Evolutionary conservation across 2,888 invertebrate species (phyloP), one percentile per base, ranked within the genome.

Genomic region (Alloplasta piceator): DNA sequence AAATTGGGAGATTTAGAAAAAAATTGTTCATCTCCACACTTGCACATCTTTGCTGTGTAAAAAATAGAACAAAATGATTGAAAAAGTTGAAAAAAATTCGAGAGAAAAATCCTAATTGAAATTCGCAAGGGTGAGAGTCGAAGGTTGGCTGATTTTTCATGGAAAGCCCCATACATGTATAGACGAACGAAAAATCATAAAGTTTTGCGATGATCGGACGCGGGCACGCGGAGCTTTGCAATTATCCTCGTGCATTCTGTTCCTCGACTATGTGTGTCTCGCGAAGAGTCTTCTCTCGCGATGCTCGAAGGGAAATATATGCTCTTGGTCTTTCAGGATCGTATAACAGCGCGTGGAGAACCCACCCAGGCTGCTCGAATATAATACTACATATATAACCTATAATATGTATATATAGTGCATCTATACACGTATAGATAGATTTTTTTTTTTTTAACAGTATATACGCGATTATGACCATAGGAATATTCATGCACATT

Each of bases 201-300:
- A 82, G 73, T 82, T n/a, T 80, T 64, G 77, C 82, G 73, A 80
- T 82, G 66, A 79, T 80, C 78, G 75, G 76, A 72, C 66, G 70
- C 72, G 77, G 43, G 72, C 76, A 63, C 56, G 63, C 55, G 81
- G 78, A 68, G 78, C 78, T 78, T 82, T 64, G 82, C 78, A 82
- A 82, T 82, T 82, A 82, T 82, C 75, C 67, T 73, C n/a, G 77
- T 58, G 71, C 61, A 61, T 61, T 68, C 58, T 60, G 14, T 39
- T 48, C 38, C 60, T 55, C 14, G 10, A 14, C 14, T 12, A 1
- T 12, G 50, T 12, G 50, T n/a, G n/a, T n/a, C n/a, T n/a, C n/a
- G n/a, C n/a, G 3, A n/a, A 4, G 50, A 14, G 61, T 41, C 63
- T 43, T 63, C 55, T 73, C 72, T 73, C 55, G 63, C 52, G 71